Percentiles rank a stretch among this genome's conserved stretches.
phyloP scores from a whole-genome alignment of 2,113 vertebrate species.

The Alosa alosa region DNA sequence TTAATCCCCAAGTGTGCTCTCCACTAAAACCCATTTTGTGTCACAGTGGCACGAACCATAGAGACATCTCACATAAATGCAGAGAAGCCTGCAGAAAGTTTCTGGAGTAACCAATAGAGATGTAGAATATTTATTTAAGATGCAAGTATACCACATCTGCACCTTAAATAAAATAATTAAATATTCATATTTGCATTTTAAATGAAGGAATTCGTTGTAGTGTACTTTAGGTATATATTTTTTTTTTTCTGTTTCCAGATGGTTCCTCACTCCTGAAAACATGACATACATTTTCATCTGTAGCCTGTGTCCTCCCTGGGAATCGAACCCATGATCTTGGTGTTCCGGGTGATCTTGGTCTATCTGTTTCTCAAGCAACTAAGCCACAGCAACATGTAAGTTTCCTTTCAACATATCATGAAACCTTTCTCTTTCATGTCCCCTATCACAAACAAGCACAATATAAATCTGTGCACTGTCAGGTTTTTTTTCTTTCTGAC shows the following conservation, averaged over 20 bases:
- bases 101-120: no score
- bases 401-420: background rate
- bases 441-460: background rate
- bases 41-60: background rate
- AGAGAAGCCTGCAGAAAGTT: background rate
- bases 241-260: no score
- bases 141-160: no score
- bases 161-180: no score
- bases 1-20: background rate
- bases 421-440: background rate
- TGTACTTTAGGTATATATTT: no score
- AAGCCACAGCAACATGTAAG: background rate
- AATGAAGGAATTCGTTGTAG: no score
- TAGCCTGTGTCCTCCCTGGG: background rate
- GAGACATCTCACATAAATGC: background rate
- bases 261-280: no score
- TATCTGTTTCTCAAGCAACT: background rate
- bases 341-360: background rate
- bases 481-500: background rate
- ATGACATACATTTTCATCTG: no score
- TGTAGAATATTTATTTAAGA: no score
- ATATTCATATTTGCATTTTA: no score
- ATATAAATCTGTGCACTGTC: background rate
- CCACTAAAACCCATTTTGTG: background rate
- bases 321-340: background rate